phyloP scores from a whole-genome alignment of 2,888 invertebrate species.

The Lithodes maja region DNA sequence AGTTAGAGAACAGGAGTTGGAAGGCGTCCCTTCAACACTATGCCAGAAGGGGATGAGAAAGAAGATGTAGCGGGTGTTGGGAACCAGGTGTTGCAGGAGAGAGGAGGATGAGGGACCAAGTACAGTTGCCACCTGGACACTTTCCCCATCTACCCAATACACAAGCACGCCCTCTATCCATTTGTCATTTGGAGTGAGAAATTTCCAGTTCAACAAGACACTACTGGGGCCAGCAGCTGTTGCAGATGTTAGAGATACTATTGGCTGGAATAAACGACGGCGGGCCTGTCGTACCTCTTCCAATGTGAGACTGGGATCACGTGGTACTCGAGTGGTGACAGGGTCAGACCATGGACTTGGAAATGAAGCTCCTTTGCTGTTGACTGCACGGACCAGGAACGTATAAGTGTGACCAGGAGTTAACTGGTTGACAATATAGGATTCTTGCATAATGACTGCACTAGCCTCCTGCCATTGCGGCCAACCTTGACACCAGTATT shows the following conservation, averaged over 20 bases:
- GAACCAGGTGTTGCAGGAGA: slow-evolving; percentile 80
- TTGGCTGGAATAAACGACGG: slow-evolving; percentile 53
- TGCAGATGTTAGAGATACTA: slow-evolving; percentile 80
- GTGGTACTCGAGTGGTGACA: slow-evolving; percentile 41
- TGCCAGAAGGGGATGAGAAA: slow-evolving; percentile 90
- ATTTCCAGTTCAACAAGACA: slow-evolving; percentile 88
- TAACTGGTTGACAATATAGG: slow-evolving; percentile 82
- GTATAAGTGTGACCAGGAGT: slow-evolving; percentile 81
- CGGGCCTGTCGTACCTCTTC: slow-evolving; percentile 49
- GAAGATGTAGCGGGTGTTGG: slow-evolving; percentile 92
- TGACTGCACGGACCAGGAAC: slow-evolving; percentile 72
- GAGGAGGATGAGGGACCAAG: slow-evolving; percentile 74
- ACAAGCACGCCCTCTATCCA: slow-evolving; percentile 84
- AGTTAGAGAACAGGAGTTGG: slow-evolving; percentile 85
- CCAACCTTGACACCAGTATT: slow-evolving; percentile 73
- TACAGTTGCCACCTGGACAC: slow-evolving; percentile 79
- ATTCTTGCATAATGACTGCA: slow-evolving; percentile 48
- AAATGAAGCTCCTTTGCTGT: slow-evolving; percentile 60
- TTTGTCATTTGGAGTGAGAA: slow-evolving; percentile 75
- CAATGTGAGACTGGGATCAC: slow-evolving; percentile 32
- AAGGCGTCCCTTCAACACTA: slow-evolving; percentile 81
- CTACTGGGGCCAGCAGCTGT: slow-evolving; percentile 84
- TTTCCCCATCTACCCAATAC: slow-evolving; percentile 75
- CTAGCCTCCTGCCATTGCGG: slow-evolving; percentile 66
- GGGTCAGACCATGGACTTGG: slow-evolving; percentile 69